A percentile compares a stretch with the other conserved stretches of the same genome.
phyloP scores from a whole-genome alignment of 2,888 invertebrate genomes.

The Andrena bucephala region DNA sequence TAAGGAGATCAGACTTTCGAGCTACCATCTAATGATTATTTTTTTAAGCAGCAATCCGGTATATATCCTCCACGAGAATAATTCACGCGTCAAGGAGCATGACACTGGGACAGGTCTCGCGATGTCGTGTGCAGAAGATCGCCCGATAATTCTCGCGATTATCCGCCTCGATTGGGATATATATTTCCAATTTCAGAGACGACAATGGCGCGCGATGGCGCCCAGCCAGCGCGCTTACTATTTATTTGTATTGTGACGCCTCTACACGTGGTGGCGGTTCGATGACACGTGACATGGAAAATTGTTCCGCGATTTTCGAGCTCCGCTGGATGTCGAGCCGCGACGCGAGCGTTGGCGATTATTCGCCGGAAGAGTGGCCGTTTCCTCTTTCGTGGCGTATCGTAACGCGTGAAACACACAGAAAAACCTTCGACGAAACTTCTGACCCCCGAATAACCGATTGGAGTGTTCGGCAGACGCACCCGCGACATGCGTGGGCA shows the following conservation, averaged over 20 bases:
- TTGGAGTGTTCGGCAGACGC: constrained; percentile 46
- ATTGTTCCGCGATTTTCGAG: constrained; percentile 48
- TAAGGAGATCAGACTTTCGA: background rate
- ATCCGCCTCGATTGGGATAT: constrained; percentile 26
- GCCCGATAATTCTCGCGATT: constrained; percentile 42
- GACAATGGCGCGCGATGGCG: constrained; percentile 65
- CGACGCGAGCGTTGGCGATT: background rate
- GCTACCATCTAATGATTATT: too few relatives aligned
- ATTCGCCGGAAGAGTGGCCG: background rate
- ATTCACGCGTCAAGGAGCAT: background rate
- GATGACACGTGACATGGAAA: constrained; percentile 62
- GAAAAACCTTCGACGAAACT: background rate
- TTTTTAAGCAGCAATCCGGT: too few relatives aligned
- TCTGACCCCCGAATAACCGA: constrained; percentile 18
- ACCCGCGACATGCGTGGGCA: constrained; percentile 67
- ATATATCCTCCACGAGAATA: background rate
- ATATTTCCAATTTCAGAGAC: constrained; percentile 62
- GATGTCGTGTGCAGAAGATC: constrained; percentile 12
- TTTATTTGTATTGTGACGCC: constrained; percentile 68
- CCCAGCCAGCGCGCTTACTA: constrained; percentile 60
- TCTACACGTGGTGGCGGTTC: constrained; percentile 62
- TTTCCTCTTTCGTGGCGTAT: too few relatives aligned
- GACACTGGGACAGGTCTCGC: constrained; percentile 9
- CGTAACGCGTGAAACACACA: background rate
- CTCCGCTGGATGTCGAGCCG: background rate